Percentiles rank a stretch among this genome's conserved stretches.
phyloP scores from a whole-genome alignment of 2,113 vertebrate genomes.

The Hippolais icterina region DNA sequence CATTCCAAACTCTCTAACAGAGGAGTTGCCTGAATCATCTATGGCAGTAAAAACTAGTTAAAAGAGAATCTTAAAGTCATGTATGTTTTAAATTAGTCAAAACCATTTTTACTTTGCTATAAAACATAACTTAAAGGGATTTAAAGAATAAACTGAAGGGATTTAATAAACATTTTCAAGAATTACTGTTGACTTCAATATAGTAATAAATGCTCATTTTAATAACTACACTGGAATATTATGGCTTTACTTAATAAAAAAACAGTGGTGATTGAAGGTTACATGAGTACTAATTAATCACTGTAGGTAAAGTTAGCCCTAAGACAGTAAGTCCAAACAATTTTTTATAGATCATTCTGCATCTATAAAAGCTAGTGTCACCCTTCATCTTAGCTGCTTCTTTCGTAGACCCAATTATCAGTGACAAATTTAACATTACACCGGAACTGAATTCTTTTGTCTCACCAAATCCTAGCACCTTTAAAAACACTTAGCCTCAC shows the following conservation, averaged over 20 bases:
- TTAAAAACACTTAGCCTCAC: neutral
- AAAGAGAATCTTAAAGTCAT: neutral
- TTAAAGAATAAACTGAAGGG: slow-evolving; percentile 26
- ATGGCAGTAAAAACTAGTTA: neutral
- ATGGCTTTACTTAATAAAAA: slow-evolving; percentile 61
- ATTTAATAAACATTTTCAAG: slow-evolving; percentile 64
- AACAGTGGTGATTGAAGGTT: slow-evolving; percentile 39
- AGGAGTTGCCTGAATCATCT: neutral
- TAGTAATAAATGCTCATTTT: slow-evolving; percentile 55
- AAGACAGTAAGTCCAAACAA: slow-evolving; percentile 25
- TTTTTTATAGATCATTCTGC: neutral
- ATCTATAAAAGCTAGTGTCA: neutral
- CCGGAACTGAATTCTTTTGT: neutral
- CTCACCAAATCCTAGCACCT: neutral
- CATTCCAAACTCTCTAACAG: neutral
- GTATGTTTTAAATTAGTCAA: neutral
- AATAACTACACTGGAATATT: slow-evolving; percentile 70
- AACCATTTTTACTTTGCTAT: neutral
- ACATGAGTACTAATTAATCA: slow-evolving; percentile 67
- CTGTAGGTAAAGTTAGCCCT: slow-evolving; percentile 53
- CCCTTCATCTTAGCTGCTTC: neutral
- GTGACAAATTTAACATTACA: neutral
- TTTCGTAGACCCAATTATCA: neutral
- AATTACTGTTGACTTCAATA: slow-evolving; percentile 53
- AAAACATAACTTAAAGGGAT: neutral